Base-by-base conservation (phyloP, 2,888 invertebrate species). In the Thera britannica region DNA sequence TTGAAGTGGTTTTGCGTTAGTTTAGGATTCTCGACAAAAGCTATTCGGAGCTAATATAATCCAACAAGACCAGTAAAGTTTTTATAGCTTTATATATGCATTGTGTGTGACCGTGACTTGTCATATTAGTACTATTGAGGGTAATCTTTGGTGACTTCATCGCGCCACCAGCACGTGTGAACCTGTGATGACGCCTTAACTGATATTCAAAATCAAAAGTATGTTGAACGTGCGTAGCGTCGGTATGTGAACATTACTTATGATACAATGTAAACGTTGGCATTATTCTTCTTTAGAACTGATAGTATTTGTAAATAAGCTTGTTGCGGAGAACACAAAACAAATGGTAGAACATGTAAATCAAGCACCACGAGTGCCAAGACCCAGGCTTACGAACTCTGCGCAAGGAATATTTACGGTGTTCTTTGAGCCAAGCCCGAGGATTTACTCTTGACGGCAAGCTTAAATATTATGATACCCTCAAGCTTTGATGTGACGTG, bases 291-390 rank as follows among this genome's bases (percentile, higher is more conserved):
- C 64, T 66, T 67, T 60, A 70, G 70, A 72, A 74, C 69, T 72
- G 72, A 74, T 72, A 68, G 65, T 72, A 65, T 74, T 75, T 72
- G 74, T 72, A 75, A 75, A 75, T 74, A 68, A 72, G 70, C 63
- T 66, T 61, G 51, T 68, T 65, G 72, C 64, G 59, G 68, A 67
- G 67, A 67, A 62, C 56, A 68, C 66, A 63, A 66, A 68, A 71
- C 68, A 63, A 72, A 72, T 70, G 67, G 70, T 59, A 49, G 60
- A 67, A 62, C 71, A 74, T 75, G 74, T 75, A 74, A 72, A 75
- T 73, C 72, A 72, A 74, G 69, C 70, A 62, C 58, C 67, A 63
- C 67, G 35, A 66, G 71, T 75, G 75, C 75, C 75, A 74, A 75
- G 70, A 71, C 44, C 67, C 74, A 72, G 70, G 72, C 74, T 74